Evolutionary conservation across 2,797 vertebrate species (phyloP), one percentile per base, ranked within the genome.

Genomic region (Lacerta viridis): DNA sequence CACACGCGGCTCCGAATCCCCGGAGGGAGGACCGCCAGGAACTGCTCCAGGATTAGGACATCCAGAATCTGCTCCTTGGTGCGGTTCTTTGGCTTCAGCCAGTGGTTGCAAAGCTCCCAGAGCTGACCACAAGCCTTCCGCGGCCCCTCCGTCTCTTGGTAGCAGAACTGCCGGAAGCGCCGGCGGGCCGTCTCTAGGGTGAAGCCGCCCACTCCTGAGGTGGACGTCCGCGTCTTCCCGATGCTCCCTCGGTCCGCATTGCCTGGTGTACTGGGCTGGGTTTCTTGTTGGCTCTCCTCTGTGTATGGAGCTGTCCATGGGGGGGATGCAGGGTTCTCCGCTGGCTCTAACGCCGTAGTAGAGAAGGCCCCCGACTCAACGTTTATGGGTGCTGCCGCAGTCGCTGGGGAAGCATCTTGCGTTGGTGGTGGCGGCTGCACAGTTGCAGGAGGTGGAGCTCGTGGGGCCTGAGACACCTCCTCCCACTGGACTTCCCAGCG

Each of bases 51-150:
- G 15, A 90, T 87, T 25, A 86, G 41, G 27, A 90, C 72, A 0
- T 90, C 89, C 75, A 90, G 85, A 43, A 90, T 90, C 80, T 90
- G 89, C 41, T 90, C 89, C 74, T 90, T 90, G 36, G 89, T 90
- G 7, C 85, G 89, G 23, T 90, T 90, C 29, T 90, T 87, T 1
- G 89, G 89, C 66, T 87, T 90, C 23, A 90, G 39, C 89, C 89
- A 90, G 17, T 90, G 85, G 20, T 90, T 86, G 75, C 89, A 90
- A n/a, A 90, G 89, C 74, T 90, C 85, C 84, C 89, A 87, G 8
- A 90, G 89, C 80, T 87, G 85, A 1, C 89, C 80, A 0, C 84
- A 87, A 71, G 89, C 80, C 50, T 83, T 87, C 9, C 85, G 89
- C 0, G 89, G 89, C 7, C 89, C 89, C 64, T 86, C 84, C 0